Percentiles rank a stretch among this genome's conserved stretches.
Conservation (phyloP, 2,888 invertebrate genomes). For the Baccha elongata region DNA sequence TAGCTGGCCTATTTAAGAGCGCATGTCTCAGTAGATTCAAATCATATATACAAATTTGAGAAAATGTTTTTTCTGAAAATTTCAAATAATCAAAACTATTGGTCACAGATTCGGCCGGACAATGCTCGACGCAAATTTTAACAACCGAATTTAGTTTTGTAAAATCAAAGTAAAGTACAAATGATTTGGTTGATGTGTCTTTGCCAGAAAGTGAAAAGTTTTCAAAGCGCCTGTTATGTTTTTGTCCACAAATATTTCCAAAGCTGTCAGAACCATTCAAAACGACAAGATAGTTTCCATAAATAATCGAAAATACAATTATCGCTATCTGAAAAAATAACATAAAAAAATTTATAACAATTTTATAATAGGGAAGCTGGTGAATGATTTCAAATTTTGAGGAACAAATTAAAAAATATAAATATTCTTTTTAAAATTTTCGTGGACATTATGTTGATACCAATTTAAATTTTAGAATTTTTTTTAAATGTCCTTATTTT, state of each 20-base stretch:
- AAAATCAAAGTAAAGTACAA: constrained; percentile 92
- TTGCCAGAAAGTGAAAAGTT: constrained; percentile 90
- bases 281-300: constrained; percentile 92
- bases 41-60: background rate
- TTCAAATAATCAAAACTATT: background rate
- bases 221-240: constrained; percentile 88
- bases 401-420: too few species aligned
- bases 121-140: constrained; percentile 94
- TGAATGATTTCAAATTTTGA: too few species aligned
- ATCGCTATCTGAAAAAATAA: background rate
- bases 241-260: constrained; percentile 96
- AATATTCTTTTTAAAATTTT: too few species aligned
- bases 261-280: constrained; percentile 96
- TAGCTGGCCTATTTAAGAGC: background rate
- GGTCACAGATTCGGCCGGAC: constrained; percentile 84
- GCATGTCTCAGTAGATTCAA: background rate
- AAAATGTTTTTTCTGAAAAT: background rate
- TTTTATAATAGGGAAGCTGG: too few species aligned
- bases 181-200: constrained; percentile 90
- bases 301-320: constrained; percentile 89
- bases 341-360: too few species aligned
- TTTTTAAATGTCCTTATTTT: too few species aligned
- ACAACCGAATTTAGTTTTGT: constrained; percentile 88
- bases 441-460: too few species aligned
- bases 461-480: too few species aligned